Evolutionary conservation across 2,113 vertebrate genomes (phyloP).

Genomic region (Alosa alosa): DNA sequence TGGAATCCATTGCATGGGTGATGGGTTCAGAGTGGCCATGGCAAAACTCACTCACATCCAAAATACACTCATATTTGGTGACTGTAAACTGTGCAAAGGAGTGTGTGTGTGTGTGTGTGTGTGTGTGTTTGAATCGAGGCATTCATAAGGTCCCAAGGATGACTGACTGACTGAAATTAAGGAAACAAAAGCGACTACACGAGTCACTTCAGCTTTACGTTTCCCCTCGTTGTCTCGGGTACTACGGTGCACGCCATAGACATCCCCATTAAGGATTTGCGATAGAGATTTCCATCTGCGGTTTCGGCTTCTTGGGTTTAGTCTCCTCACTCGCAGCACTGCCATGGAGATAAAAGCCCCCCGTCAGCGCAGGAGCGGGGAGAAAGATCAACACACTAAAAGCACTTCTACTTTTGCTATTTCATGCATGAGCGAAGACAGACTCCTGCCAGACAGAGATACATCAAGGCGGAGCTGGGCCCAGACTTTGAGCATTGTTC

Average conservation of each 20-base stretch:
- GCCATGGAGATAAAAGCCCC: background rate
- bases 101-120: background rate
- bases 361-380: background rate
- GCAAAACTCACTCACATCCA: background rate
- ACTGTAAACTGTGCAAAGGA: background rate
- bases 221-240: background rate
- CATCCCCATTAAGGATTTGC: background rate
- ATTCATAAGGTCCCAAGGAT: background rate
- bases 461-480: background rate
- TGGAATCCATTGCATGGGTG: background rate
- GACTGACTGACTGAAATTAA: background rate
- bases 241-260: background rate
- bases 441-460: constrained; percentile 5
- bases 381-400: constrained; percentile 9
- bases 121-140: background rate
- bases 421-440: constrained; percentile 13
- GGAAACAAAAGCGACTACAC: background rate
- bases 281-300: background rate
- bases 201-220: background rate
- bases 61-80: background rate
- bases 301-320: background rate
- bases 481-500: background rate
- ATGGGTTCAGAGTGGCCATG: background rate
- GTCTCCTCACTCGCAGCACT: background rate
- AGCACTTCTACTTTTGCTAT: background rate